Base-by-base conservation (phyloP, 2,888 invertebrate genomes). In the Neocrepidodera transversa region DNA sequence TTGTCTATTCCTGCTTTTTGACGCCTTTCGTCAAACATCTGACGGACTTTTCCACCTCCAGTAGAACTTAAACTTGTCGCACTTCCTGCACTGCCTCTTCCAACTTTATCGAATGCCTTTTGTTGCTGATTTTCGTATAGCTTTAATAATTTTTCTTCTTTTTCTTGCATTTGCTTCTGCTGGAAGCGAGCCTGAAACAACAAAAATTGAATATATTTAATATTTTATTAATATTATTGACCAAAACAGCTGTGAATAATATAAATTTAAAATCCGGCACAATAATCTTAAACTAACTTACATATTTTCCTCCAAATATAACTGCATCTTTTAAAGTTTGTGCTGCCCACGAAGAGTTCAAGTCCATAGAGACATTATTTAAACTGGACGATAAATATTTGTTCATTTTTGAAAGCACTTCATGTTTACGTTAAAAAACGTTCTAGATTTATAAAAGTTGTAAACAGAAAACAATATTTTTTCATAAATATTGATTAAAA, bases 21-120 rank as follows among this genome's bases (percentile, higher is more conserved):
- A 32, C 91, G 85, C 18, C 91, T 85, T 76, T 92, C 92, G 73
- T 92, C 91, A 73, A 93, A 93, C 89, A 93, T 89, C 81, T 92
- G 92, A 10, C 93, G 87, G 20, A 92, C 92, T 40, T 70, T 69
- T 36, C 76, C 76, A n/a, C 74, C 73, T 10, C 74, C 73, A 1
- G 68, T 70, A 20, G 72, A 67, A 1, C 60, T 54, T 56, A 75
- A 69, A 59, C 79, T 79, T 42, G 75, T 74, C 66, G 77, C 81
- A 60, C 82, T 82, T 42, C 81, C 82, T 1, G 83, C 82, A 66
- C 83, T 83, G 45, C 82, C 80, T 23, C 82, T 77, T 50, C 81
- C 80, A 35, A 84, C 83, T 36, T 83, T 82, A 68, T 87, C 86
- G 66, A 88, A 82, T 2, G 87, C 86, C 16, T 86, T 79, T 66